Evolutionary conservation across 2,888 invertebrate species (phyloP), one percentile per base, ranked within the genome.

Genomic region (Sphaeridia pumilis): DNA sequence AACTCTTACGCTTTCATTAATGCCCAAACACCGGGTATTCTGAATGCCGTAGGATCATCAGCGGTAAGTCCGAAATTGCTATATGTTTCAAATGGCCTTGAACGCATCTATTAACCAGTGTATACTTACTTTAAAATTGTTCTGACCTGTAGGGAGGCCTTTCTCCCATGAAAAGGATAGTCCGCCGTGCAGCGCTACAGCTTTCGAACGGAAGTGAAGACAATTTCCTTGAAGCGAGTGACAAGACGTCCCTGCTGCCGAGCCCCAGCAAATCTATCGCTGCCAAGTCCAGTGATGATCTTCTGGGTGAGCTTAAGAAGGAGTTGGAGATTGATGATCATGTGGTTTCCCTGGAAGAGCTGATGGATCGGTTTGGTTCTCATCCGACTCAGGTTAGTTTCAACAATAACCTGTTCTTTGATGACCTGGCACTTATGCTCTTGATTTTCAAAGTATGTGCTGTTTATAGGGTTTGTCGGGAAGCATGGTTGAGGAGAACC

Each of bases 291-390:
- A n/a, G n/a, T 86, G 86, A 75, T 87, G 95, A 74, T 20, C 38
- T 38, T 20, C 79, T 97, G 76, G 92, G 94, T 77, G 93, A 95
- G 74, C 81, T 97, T 71, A 97, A 97, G 77, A 92, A 94, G 77
- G 97, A 97, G 81, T 82, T 97, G 79, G 90, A 93, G 75, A 93
- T 97, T 75, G 95, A 97, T 75, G 94, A 84, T 76, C 98, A 98
- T 77, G 92, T 88, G 80, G 84, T 98, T 72, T 80, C 90, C 69
- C 81, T 93, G 66, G 94, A 95, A 74, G 95, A 97, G 76, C 78
- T 98, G 67, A 93, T 90, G 76, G 84, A 85, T 76, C 82, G 94
- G 76, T 87, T 93, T 78, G 86, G 86, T 73, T 90, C 93, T 73
- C 88, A 94, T 77, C 87, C 92, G 67, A 89, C 90, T 78, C 87